Base-by-base conservation (phyloP, 2,113 vertebrate species). In the Misgurnus anguillicaudatus region DNA sequence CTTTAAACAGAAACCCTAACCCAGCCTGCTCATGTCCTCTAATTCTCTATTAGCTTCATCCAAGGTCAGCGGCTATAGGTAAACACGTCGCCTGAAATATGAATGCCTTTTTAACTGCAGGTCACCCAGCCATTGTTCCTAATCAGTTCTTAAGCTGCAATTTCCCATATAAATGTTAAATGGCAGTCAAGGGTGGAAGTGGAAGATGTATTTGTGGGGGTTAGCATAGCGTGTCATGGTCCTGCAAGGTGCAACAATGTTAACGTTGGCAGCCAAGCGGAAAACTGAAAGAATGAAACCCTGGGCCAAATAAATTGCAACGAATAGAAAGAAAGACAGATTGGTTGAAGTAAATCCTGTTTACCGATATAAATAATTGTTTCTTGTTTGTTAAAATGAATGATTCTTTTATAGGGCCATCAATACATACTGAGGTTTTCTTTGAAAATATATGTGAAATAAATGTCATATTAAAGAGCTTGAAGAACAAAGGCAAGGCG, bases 81-180 rank as follows among this genome's bases (percentile, higher is more conserved):
- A 74, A 78, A 74, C 53, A 78, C 53, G 47, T 3, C 51, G 6
- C 19, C 69, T 71, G 36, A 71, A 61, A 78, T 58, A 58, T 62
- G 74, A 38, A 53, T 21, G 1, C 45, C 41, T 65, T 60, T 82
- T 55, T 82, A 51, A 66, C 62, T 47, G 58, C 48, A 53, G 42
- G 55, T 78, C 47, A 82, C 19, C 42, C 19, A 21, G 55, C 21
- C 47, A n/a, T 70, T 68, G 62, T 68, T 45, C 70, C 42, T 31
- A 78, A 82, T 61, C 24, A 4, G 6, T 41, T 73, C 71, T 82
- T 78, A 78, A 77, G 38, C 57, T 47, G 24, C 57, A 42, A 41
- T 78, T 70, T 61, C 21, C 60, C 39, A 77, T 53, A 58, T 71
- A 72, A 70, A 76, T 57, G 47, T 76, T 57, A 67, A 42, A 21